Base-by-base conservation (phyloP, 2,797 vertebrate genomes). In the Pseudochirops cupreus region DNA sequence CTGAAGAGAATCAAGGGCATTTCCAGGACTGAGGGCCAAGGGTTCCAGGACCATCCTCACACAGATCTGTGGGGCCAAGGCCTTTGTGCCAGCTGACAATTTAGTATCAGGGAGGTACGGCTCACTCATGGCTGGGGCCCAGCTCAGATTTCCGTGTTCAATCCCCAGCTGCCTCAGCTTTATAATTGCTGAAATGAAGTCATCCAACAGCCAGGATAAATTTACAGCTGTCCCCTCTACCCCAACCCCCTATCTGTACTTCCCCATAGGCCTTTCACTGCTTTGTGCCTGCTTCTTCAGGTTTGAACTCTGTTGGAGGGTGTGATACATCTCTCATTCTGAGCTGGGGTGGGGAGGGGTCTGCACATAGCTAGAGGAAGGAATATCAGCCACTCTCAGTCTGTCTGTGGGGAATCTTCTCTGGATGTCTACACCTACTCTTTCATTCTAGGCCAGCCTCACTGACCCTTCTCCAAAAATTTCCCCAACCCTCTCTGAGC, bases 111-210 rank as follows among this genome's bases (percentile, higher is more conserved):
- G 52, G 94, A 31, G 56, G 31, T 39, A 55, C 33, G 93, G 56
- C 26, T 33, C 56, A 24, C 13, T 39, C 33, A 0, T 13, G 31
- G 33, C 91, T 46, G 58, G 56, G 67, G 2, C 39, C 39, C 74
- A 82, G 74, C 74, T 82, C 74, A 82, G 74, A 46, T 82, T 82
- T 82, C 74, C 21, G 18, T 82, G 24, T 82, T 82, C 39, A 82
- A 82, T 46, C n/a, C 74, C 39, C 74, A 82, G 74, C 39, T 82
- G 39, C 74, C 74, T 82, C 74, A 46, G 74, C 39, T 46, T 82
- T 46, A 82, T 82, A 82, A 82, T 82, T 82, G 74, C 74, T 82
- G 74, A 82, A 82, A 82, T 82, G 74, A 82, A 46, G 39, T 82
- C 74, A 82, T 82, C 39, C 21, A 46, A 82, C 39, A 82, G 39